A percentile compares a stretch with the other conserved stretches of the same genome.
phyloP scores from a whole-genome alignment of 1,140 invertebrate species.

The Drosophila sproati region DNA sequence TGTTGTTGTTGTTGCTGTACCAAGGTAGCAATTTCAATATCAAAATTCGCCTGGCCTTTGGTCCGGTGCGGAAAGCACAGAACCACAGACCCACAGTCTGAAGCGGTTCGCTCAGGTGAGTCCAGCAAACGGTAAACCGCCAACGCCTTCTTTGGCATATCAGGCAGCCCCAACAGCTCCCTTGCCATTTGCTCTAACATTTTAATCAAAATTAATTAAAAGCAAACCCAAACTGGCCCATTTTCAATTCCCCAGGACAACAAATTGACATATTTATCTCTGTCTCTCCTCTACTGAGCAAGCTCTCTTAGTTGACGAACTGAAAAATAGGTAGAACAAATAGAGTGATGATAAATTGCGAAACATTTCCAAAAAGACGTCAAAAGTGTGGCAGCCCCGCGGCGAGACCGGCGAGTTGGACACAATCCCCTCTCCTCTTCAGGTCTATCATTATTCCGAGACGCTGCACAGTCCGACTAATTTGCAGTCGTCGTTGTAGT shows the following conservation, averaged over 20 bases:
- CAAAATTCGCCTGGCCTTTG: conserved; percentile 77
- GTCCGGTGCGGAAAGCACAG: conserved; percentile 60
- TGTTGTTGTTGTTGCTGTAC: conserved; percentile 25
- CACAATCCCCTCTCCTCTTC: background rate
- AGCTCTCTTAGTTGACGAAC: conserved; percentile 43
- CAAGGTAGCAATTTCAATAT: conserved; percentile 82
- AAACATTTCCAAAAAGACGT: conserved; percentile 69
- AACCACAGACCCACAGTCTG: conserved; percentile 13
- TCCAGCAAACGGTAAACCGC: conserved; percentile 71
- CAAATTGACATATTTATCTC: conserved; percentile 60
- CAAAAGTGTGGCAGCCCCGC: conserved; percentile 68
- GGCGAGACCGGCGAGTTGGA: conserved; percentile 31
- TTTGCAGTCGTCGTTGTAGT: conserved; percentile 47
- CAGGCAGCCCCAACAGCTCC: conserved; percentile 47
- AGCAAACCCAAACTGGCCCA: conserved; percentile 58
- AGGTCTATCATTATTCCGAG: conserved; percentile 52
- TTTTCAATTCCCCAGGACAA: conserved; percentile 22
- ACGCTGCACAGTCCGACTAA: conserved; percentile 65
- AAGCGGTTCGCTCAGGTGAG: conserved; percentile 62
- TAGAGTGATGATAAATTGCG: conserved; percentile 61
- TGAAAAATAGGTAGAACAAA: conserved; percentile 57
- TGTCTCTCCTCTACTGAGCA: background rate
- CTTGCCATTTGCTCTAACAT: conserved; percentile 51
- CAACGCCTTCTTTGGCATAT: conserved; percentile 77
- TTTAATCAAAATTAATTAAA: conserved; percentile 81